Evolutionary conservation across 2,888 invertebrate species (phyloP).

Genomic region (Cyclophora albipunctata): DNA sequence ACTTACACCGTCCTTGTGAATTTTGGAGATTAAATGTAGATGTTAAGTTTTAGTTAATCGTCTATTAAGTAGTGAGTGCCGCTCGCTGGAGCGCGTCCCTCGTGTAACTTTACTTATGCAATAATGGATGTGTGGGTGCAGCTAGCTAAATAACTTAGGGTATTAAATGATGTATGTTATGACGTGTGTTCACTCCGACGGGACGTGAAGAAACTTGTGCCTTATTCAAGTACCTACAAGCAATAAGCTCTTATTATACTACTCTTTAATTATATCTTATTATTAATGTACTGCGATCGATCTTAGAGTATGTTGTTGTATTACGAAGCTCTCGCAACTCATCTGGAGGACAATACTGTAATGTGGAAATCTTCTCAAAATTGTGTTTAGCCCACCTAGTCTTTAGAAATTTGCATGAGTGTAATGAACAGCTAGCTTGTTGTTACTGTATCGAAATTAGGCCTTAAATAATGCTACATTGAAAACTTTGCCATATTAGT

Average conservation of each 20-base stretch:
- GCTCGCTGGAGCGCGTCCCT: too few relatives aligned
- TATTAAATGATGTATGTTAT: constrained; percentile 17
- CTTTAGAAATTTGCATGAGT: constrained; percentile 56
- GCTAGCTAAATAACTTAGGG: constrained; percentile 44
- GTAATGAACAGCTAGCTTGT: constrained; percentile 52
- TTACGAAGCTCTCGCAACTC: background rate
- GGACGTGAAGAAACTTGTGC: constrained; percentile 30
- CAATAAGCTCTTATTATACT: constrained; percentile 30
- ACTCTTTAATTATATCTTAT: constrained; percentile 24
- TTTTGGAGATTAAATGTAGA: constrained; percentile 70
- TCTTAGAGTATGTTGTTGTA: constrained; percentile 3
- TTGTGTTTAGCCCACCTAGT: constrained; percentile 71
- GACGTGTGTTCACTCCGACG: constrained; percentile 11
- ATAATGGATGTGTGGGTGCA: constrained; percentile 46
- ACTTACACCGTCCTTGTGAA: constrained; percentile 75
- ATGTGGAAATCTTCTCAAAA: constrained; percentile 40
- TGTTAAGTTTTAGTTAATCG: constrained; percentile 59
- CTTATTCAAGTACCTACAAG: constrained; percentile 32
- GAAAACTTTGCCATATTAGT: constrained; percentile 77
- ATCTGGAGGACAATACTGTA: constrained; percentile 3
- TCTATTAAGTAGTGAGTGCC: constrained; percentile 35
- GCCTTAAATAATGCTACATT: constrained; percentile 68
- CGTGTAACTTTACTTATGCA: constrained; percentile 26
- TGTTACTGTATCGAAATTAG: constrained; percentile 55
- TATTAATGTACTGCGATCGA: background rate